phyloP scores from a whole-genome alignment of 2,888 invertebrate species.

The Aspidapion aeneum region DNA sequence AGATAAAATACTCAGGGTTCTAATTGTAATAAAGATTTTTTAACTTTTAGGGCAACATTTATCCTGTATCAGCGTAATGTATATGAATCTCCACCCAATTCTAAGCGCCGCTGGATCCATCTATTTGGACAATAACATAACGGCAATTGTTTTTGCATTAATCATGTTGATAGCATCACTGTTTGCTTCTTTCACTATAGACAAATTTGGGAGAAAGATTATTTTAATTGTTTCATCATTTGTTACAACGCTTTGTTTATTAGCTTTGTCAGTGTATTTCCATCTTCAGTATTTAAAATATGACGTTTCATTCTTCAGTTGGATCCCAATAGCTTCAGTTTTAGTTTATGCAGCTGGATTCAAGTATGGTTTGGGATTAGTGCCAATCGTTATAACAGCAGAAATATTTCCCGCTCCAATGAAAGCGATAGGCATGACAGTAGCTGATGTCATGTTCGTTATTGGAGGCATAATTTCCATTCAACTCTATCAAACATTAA shows the following conservation, averaged over 20 bases:
- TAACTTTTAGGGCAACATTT: conserved; percentile 41
- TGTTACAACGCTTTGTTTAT: conserved; percentile 39
- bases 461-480: conserved; percentile 39
- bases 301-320: conserved; percentile 32
- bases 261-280: conserved; percentile 41
- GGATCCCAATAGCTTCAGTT: conserved; percentile 39
- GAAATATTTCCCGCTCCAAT: conserved; percentile 45
- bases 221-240: conserved; percentile 39
- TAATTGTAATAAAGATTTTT: too few relatives aligned
- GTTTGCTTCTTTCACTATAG: conserved; percentile 38
- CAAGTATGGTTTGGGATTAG: conserved; percentile 43
- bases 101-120: conserved; percentile 40
- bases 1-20: too few relatives aligned
- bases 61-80: conserved; percentile 43
- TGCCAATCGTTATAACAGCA: conserved; percentile 44
- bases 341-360: conserved; percentile 41
- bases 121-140: conserved; percentile 35
- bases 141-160: conserved; percentile 42
- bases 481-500: conserved; percentile 38
- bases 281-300: conserved; percentile 34
- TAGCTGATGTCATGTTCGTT: conserved; percentile 42
- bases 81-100: conserved; percentile 45
- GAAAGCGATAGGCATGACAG: conserved; percentile 45
- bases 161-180: conserved; percentile 40
- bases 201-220: conserved; percentile 41